A percentile compares a stretch with the other conserved stretches of the same genome.
Evolutionary conservation across 2,888 invertebrate species (phyloP).

Genomic region (Mesoligia furuncula): DNA sequence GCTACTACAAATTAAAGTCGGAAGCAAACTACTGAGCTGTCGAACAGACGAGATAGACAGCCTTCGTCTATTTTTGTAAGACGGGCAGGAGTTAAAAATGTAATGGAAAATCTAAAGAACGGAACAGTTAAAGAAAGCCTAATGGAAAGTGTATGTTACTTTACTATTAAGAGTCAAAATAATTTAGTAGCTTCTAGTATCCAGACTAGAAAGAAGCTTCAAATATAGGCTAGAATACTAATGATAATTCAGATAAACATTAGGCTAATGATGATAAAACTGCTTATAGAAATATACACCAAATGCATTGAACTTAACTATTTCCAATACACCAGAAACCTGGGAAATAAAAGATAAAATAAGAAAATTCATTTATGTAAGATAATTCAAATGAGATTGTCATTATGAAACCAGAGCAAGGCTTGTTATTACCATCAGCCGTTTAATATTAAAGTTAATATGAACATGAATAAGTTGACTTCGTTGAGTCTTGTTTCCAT

Average conservation of each 20-base stretch:
- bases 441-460: conserved; percentile 65
- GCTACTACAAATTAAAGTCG: conserved; percentile 14
- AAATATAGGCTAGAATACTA: neutral
- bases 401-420: conserved; percentile 84
- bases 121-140: conserved; percentile 13
- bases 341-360: conserved; percentile 36
- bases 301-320: neutral
- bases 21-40: conserved; percentile 32
- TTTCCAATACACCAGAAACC: conserved; percentile 3
- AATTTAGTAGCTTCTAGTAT: conserved; percentile 7
- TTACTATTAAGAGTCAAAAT: neutral
- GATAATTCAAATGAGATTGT: conserved; percentile 74
- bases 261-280: neutral
- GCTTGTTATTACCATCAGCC: conserved; percentile 71
- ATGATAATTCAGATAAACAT: conserved; percentile 3
- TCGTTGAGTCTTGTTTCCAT: neutral
- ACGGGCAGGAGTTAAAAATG: conserved; percentile 22
- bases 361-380: conserved; percentile 74
- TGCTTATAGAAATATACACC: neutral
- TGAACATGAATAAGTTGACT: conserved; percentile 62
- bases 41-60: conserved; percentile 30
- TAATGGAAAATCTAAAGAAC: neutral
- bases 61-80: conserved; percentile 39
- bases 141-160: conserved; percentile 1
- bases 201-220: neutral